Evolutionary conservation across 2,888 invertebrate genomes (phyloP), one percentile per base, ranked within the genome.

Genomic region (Hesperia comma): DNA sequence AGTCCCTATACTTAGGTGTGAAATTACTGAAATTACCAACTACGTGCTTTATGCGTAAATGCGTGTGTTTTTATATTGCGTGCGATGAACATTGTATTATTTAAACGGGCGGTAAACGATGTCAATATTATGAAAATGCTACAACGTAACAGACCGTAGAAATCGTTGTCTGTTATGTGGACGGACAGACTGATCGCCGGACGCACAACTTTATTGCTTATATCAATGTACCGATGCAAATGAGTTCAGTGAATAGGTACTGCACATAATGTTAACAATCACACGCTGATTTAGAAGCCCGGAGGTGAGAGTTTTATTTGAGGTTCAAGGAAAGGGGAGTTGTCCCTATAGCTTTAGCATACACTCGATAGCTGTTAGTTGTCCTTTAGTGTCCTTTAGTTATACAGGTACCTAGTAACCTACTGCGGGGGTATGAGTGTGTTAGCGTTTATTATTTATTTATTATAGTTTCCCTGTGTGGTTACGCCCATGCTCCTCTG

Each of bases 81-180:
- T 41, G 17, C 51, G 21, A 43, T 58, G 41, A 53, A 41, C 32
- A 41, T 40, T 32, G 43, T 17, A 53, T 51, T 12, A 21, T 46
- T 7, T 37, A 40, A 33, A 57, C 54, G 15, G n/a, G 43, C 54
- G 66, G 58, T 66, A 66, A 66, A 60, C 58, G 64, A 53, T 64
- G 64, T 64, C 64, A 64, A 58, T 64, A 58, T 64, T 64, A 53
- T 64, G 64, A 64, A 58, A 58, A 58, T 51, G n/a, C 21, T 51
- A 14, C 15, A 58, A 58, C 53, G 41, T 53, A 58, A 53, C 41
- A 43, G 51, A 32, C 43, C 54, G 58, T 66, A 54, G 66, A 66
- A 66, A 66, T 66, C 60, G 60, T 66, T 46, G 60, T 54, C 60
- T 64, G 19, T 54, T 66, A 54, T 33, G 54, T 53, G 32, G 56